Evolutionary conservation across 2,888 invertebrate genomes (phyloP).

Genomic region (Eucriotettix oculatus): DNA sequence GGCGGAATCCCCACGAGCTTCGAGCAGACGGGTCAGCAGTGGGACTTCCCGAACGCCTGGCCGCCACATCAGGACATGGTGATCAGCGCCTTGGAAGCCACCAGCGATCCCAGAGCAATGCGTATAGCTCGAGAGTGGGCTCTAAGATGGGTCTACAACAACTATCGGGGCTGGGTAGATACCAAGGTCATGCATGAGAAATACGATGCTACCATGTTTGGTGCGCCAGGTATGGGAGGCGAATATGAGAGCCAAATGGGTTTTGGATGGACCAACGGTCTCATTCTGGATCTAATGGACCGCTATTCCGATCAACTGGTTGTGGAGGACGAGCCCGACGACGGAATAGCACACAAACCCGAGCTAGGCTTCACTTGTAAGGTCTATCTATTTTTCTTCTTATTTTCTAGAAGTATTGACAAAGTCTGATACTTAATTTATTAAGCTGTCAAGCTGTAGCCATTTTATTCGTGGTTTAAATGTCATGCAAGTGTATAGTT

Average conservation of each 20-base stretch:
- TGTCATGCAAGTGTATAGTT: too few relatives aligned
- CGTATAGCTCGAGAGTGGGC: slow-evolving; percentile 45
- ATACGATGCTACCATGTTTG: slow-evolving; percentile 46
- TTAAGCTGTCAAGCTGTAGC: too few relatives aligned
- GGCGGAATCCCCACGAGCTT: slow-evolving; percentile 57
- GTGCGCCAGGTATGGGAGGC: slow-evolving; percentile 55
- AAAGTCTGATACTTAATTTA: too few relatives aligned
- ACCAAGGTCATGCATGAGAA: slow-evolving; percentile 51
- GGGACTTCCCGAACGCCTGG: slow-evolving; percentile 79
- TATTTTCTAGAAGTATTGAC: too few relatives aligned
- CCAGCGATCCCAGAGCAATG: slow-evolving; percentile 29
- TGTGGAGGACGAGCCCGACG: not conserved
- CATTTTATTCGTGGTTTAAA: too few relatives aligned
- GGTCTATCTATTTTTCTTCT: too few relatives aligned
- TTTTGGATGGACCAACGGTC: slow-evolving; percentile 69
- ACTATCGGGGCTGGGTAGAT: slow-evolving; percentile 45
- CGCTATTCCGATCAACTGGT: slow-evolving; percentile 30
- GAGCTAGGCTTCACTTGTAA: not conserved
- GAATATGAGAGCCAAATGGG: slow-evolving; percentile 61
- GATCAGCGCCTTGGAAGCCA: slow-evolving; percentile 42
- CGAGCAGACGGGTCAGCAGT: slow-evolving; percentile 48
- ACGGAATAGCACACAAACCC: not conserved
- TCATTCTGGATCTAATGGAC: slow-evolving; percentile 44
- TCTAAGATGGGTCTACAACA: slow-evolving; percentile 49
- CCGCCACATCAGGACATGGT: slow-evolving; percentile 62